phyloP scores from a whole-genome alignment of 2,113 vertebrate genomes.

The Agapornis roseicollis region DNA sequence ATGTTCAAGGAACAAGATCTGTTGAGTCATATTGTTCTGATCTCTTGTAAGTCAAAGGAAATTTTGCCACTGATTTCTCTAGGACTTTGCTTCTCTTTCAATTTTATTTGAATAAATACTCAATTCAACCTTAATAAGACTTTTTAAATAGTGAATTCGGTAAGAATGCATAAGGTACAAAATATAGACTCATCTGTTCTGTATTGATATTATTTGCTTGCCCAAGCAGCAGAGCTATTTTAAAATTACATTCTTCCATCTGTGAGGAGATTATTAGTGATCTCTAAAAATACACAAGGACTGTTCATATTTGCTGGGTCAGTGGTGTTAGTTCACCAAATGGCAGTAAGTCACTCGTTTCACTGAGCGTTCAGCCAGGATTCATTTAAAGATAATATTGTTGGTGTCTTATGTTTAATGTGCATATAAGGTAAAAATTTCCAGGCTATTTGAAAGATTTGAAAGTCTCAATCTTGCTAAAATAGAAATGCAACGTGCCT shows the following conservation, averaged over 20 bases:
- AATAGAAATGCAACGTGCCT: background rate
- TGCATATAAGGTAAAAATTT: background rate
- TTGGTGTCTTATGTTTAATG: background rate
- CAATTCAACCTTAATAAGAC: background rate
- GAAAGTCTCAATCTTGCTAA: background rate
- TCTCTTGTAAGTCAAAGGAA: background rate
- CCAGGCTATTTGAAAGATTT: background rate
- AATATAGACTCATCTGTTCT: conserved; percentile 32
- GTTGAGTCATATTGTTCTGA: background rate
- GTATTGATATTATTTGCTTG: conserved; percentile 7
- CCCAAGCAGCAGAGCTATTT: conserved; percentile 56
- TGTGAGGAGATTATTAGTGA: conserved; percentile 26
- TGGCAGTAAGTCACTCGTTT: background rate
- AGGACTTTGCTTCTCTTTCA: background rate
- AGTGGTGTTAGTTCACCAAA: background rate
- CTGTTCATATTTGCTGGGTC: conserved; percentile 32
- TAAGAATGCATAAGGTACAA: background rate
- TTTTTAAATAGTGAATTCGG: background rate
- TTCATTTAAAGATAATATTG: conserved; percentile 9
- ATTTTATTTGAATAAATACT: conserved; percentile 11
- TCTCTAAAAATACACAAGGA: background rate
- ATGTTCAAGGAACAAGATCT: background rate
- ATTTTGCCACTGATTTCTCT: background rate
- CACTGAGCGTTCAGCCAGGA: background rate
- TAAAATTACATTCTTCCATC: conserved; percentile 23